phyloP scores from a whole-genome alignment of 1,140 invertebrate genomes.

The Danaus melanippus region DNA sequence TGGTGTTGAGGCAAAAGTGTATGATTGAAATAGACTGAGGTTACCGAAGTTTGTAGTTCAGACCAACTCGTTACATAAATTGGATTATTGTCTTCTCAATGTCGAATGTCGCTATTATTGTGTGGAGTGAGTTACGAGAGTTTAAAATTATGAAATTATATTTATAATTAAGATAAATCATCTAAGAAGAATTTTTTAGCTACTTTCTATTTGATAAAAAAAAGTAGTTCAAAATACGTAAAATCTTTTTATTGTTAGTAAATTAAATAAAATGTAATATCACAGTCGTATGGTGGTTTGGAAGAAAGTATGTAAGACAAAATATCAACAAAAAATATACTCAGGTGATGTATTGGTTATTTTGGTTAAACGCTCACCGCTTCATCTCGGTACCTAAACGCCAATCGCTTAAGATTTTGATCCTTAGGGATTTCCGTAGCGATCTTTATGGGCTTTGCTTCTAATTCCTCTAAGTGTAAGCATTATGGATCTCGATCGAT shows the following conservation, averaged over 20 bases:
- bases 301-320: no score
- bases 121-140: not conserved
- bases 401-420: constrained; percentile 4
- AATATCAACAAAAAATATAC: no score
- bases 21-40: not conserved
- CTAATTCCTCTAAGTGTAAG: constrained; percentile 9
- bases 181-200: no score
- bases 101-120: constrained; percentile 12
- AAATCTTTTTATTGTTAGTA: no score
- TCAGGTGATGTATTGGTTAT: no score
- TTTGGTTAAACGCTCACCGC: no score
- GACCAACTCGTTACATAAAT: constrained; percentile 34
- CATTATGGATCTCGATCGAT: no score
- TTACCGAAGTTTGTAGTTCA: constrained; percentile 36
- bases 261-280: no score
- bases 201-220: no score
- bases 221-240: no score
- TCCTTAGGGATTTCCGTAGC: constrained; percentile 10
- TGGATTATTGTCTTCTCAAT: constrained; percentile 42
- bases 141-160: not conserved
- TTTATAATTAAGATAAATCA: not conserved
- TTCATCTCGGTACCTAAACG: not conserved
- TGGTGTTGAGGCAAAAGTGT: no score
- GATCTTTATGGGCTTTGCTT: constrained; percentile 11
- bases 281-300: no score